Evolutionary conservation across 1,140 invertebrate genomes (phyloP).

Genomic region (Ceratosolen fusciceps): DNA sequence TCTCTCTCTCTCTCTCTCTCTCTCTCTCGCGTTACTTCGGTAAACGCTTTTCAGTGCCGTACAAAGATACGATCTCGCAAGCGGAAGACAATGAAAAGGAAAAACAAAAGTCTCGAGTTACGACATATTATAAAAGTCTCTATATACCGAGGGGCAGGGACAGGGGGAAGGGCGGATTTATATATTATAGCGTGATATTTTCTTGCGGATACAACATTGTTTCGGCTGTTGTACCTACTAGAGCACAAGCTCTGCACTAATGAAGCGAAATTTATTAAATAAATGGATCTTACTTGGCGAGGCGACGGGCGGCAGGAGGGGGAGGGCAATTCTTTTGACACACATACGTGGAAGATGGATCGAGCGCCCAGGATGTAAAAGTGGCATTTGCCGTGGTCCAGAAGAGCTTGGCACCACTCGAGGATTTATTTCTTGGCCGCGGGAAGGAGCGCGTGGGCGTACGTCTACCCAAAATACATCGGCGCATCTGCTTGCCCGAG

Average conservation of each 20-base stretch:
- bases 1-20: neutral
- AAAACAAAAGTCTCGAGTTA: neutral
- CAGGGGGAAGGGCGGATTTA: too few species aligned
- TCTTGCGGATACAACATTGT: too few species aligned
- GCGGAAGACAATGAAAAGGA: neutral
- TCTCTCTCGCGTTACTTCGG: neutral
- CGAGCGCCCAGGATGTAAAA: too few species aligned
- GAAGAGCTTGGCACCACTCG: neutral
- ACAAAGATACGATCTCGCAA: constrained; percentile 7
- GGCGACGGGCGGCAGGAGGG: too few species aligned
- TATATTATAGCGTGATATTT: neutral
- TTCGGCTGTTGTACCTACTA: too few species aligned
- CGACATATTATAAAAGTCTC: neutral
- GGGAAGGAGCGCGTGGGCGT: neutral
- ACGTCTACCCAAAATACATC: neutral
- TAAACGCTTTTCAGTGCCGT: neutral
- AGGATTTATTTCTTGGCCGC: neutral
- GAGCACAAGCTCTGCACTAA: too few species aligned
- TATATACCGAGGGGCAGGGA: too few species aligned
- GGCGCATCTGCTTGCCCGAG: neutral
- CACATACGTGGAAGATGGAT: too few species aligned
- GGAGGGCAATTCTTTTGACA: too few species aligned
- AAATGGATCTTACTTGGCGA: too few species aligned
- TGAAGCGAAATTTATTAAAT: neutral
- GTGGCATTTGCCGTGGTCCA: neutral